These are phyloP conservation scores for Pseudolaguvia tuberculata DNA, from an alignment of 2,113 vertebrate species.

Conservation along the genomic window DNA sequence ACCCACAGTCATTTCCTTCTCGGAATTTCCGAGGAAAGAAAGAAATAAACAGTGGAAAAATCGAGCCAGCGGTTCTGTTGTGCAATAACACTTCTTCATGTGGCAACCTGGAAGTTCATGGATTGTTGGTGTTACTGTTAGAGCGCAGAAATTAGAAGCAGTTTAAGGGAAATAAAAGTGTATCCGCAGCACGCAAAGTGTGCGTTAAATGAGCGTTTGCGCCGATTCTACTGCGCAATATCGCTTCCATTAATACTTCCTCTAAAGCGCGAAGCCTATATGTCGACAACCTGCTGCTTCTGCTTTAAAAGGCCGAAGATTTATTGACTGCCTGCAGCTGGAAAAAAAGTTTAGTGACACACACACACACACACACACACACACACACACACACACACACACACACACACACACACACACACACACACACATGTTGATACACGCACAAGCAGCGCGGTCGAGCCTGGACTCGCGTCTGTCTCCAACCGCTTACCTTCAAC, in stretches of 20 bases:
- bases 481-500: slow-evolving; percentile 38
- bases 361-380: background rate
- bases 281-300: background rate
- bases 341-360: background rate
- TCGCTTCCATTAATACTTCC: background rate
- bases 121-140: background rate
- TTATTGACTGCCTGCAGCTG: background rate
- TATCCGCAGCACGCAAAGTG: background rate
- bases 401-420: background rate
- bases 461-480: background rate
- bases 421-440: background rate
- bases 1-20: background rate
- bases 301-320: background rate
- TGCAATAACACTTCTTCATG: background rate
- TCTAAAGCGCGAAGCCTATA: background rate
- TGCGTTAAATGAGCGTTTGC: background rate
- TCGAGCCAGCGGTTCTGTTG: background rate
- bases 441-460: background rate
- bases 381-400: background rate
- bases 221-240: too few species aligned
- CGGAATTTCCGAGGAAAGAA: background rate
- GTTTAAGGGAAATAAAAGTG: background rate
- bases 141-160: too few species aligned
- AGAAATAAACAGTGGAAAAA: background rate
- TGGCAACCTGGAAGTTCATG: background rate